Conservation (phyloP, 2,113 vertebrate genomes). For the Lethenteron reissneri region DNA sequence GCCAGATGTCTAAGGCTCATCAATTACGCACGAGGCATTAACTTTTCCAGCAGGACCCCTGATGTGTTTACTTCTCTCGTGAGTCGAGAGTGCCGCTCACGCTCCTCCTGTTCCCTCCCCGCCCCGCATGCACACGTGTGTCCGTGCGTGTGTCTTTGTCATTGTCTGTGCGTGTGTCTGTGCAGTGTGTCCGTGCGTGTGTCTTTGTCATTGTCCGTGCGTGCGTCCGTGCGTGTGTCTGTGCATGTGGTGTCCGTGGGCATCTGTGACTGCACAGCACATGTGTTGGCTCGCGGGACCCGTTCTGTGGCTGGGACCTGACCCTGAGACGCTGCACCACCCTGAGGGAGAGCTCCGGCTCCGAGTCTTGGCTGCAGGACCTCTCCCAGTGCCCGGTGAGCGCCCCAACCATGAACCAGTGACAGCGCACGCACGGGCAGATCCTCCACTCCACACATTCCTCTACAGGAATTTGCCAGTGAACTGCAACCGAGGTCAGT, state of each 20-base stretch:
- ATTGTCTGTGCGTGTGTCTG: neutral
- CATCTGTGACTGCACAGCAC: slow-evolving; percentile 24
- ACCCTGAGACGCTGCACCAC: slow-evolving; percentile 74
- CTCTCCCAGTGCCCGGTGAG: slow-evolving; percentile 80
- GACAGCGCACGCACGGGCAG: neutral
- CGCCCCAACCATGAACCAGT: slow-evolving; percentile 1
- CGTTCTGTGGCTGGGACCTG: slow-evolving; percentile 86
- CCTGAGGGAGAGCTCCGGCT: slow-evolving; percentile 80
- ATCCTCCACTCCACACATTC: neutral
- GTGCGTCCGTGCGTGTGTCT: neutral
- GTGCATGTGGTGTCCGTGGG: neutral
- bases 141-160: neutral
- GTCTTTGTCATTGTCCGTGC: neutral
- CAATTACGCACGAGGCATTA: too few species aligned
- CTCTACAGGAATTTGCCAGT: neutral
- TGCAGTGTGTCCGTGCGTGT: neutral
- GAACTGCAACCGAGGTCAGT: neutral
- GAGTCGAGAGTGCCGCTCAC: neutral
- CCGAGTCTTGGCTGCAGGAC: slow-evolving; percentile 96
- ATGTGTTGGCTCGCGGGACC: slow-evolving; percentile 75
- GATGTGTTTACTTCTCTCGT: too few species aligned
- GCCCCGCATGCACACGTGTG: neutral
- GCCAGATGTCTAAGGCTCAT: too few species aligned
- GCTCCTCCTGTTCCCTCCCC: neutral
- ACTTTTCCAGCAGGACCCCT: too few species aligned